Base-by-base conservation (phyloP, 2,113 vertebrate genomes). In the Silurus meridionalis region DNA sequence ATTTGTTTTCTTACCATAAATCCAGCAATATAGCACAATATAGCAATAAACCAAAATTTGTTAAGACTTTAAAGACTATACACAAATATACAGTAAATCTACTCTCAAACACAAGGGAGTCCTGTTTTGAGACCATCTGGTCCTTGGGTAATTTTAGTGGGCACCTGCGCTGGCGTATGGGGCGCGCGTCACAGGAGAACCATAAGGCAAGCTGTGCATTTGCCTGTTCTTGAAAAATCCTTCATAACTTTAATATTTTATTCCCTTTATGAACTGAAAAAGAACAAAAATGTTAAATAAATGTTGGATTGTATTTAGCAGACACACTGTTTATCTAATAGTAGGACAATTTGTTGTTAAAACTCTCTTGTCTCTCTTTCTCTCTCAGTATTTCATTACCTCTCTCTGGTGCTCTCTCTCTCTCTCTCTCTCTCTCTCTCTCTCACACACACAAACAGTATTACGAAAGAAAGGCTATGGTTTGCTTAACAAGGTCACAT, bases 91-190 rank as follows among this genome's bases (percentile, higher is more conserved):
- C 48, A 85, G 8, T 19, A 37, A 55, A 15, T 9, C 55, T 85
- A 77, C 37, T 61, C 46, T 75, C 69, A 88, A 17, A 21, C 85
- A 28, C 85, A 89, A 90, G 88, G 89, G 89, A 90, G 91, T 91
- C 92, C 88, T 94, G 91, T 92, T 94, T 93, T 89, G 90, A 91
- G 92, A 92, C 94, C 94, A 95, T 95, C 94, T 95, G 94, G 90
- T 94, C 91, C 90, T 92, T 87, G 89, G 90, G 90, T 94, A 92
- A 91, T 93, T 94, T 91, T 92, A 91, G 94, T 92, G 87, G 89
- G 89, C 89, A 93, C 88, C 90, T 91, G 90, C 84, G 93, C 91
- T 93, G 89, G 84, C 67, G 89, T 90, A 92, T 82, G 83, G 61
- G 87, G 80, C 66, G 63, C 82, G 19, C 91, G 81, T 94, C 92